These are phyloP conservation scores for Rhipidura dahli DNA, from an alignment of 2,113 vertebrate species.

Conservation along the genomic window DNA sequence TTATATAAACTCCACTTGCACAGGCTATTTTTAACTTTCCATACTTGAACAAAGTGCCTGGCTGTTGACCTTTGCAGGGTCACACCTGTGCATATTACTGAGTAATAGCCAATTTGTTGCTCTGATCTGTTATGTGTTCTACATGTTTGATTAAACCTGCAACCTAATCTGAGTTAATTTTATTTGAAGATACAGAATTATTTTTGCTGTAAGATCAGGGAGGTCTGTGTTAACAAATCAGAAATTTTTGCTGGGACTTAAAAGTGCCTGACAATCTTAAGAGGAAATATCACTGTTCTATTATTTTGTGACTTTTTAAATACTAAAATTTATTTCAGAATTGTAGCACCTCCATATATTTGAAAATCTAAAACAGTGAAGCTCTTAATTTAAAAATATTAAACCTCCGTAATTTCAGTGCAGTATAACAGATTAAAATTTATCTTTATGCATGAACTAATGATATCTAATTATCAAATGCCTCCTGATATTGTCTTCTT, in stretches of 20 bases:
- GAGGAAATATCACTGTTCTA: not conserved
- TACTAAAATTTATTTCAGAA: not conserved
- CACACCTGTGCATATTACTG: constrained; percentile 31
- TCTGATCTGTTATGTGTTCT: not conserved
- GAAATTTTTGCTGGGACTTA: not conserved
- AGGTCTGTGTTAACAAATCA: not conserved
- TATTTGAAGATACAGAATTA: not conserved
- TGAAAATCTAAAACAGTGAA: not conserved
- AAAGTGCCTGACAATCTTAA: not conserved
- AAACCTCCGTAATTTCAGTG: not conserved
- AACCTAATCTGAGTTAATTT: not conserved
- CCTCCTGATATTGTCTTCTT: not conserved
- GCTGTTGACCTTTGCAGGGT: constrained; percentile 50
- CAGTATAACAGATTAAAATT: not conserved
- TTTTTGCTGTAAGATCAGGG: not conserved
- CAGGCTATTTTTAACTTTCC: constrained; percentile 54
- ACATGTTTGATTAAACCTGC: not conserved
- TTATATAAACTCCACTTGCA: constrained; percentile 26
- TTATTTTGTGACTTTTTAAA: not conserved
- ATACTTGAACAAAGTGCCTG: constrained; percentile 36
- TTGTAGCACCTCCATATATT: not conserved
- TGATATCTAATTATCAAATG: not conserved
- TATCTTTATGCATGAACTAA: not conserved
- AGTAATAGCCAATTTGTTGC: constrained; percentile 12
- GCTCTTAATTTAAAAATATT: not conserved